A percentile compares a stretch with the other conserved stretches of the same genome.
phyloP scores from a whole-genome alignment of 2,113 vertebrate species.

The Stegostoma tigrinum region DNA sequence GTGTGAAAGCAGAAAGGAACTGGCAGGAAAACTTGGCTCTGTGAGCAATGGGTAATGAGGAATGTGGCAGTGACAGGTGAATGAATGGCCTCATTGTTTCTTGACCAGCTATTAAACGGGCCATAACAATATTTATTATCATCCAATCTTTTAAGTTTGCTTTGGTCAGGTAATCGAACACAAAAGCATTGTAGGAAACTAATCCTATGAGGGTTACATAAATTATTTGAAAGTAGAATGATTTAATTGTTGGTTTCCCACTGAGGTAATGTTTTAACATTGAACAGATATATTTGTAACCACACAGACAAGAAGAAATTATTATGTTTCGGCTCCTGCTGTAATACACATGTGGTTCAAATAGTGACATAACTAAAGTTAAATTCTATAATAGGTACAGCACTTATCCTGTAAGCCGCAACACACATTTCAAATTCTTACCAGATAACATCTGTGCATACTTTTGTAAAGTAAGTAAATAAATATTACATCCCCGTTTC shows the following conservation, averaged over 20 bases:
- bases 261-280: neutral
- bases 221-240: neutral
- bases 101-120: neutral
- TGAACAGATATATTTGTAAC: neutral
- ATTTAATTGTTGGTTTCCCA: neutral
- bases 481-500: neutral
- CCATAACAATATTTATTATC: neutral
- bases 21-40: neutral
- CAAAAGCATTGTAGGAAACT: neutral
- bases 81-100: neutral
- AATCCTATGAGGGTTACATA: neutral
- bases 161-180: neutral
- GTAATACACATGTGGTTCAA: neutral
- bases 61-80: neutral
- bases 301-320: neutral
- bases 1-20: neutral
- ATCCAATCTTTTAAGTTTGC: neutral
- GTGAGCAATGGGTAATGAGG: neutral
- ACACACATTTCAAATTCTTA: neutral
- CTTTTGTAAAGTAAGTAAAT: neutral
- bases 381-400: neutral
- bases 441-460: neutral
- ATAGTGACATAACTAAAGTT: neutral
- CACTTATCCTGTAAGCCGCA: neutral
- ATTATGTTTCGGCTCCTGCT: neutral